Evolutionary conservation across 2,888 invertebrate species (phyloP), one percentile per base, ranked within the genome.

Genomic region (Chloroclystis v-ata): DNA sequence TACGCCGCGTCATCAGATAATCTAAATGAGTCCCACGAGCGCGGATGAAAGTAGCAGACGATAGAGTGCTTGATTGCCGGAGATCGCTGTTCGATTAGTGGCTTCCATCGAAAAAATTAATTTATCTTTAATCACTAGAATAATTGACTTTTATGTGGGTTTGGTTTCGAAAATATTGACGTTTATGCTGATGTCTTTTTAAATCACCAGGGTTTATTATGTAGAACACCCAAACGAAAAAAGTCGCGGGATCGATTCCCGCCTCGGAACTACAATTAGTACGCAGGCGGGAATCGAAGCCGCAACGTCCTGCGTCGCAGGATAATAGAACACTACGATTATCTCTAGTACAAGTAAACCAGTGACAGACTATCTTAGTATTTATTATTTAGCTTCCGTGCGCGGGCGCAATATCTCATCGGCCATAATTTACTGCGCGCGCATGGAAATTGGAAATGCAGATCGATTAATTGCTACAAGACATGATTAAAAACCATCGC

Each of bases 21-120:
- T 56, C 56, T 54, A 52, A 56, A 56, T 56, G 30, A 54, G 52
- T 46, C 43, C 50, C 32, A 49, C 37, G 33, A 28, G 13, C 44
- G 43, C 48, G 49, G 45, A 51, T 38, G 32, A 46, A 46, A 46
- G 46, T 46, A 50, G 51, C 41, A 26, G 42, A 40, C 9, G 45
- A 47, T 44, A 38, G 33, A 44, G 47, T 41, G 46, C 33, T 20
- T 44, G 51, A 51, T 51, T 42, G 47, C 38, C 43, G 13, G 7
- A 28, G 44, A 38, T 10, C 10, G 1, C 20, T 26, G 6, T 26
- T 26, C 26, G 26, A 26, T 26, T 26, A 26, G 5, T 8, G 4
- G 3, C 3, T 1, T 26, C 8, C 1, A 20, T 20, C 20, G 20
- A 20, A 5, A 20, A 20, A 20, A 20, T 5, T 20, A 20, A 20